These are phyloP conservation scores for Paracanthobrama guichenoti DNA, from an alignment of 2,113 vertebrate species.

Conservation along the genomic window DNA sequence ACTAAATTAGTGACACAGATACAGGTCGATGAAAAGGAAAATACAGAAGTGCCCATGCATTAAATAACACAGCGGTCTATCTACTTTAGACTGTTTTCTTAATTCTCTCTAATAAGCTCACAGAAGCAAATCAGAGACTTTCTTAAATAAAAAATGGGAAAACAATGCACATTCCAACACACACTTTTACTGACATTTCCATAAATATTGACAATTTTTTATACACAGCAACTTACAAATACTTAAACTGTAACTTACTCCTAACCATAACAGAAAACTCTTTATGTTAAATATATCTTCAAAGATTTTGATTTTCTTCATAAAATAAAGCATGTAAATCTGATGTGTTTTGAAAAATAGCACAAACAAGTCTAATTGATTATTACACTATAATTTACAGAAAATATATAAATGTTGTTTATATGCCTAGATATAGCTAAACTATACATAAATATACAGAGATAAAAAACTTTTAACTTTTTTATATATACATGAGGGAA, in stretches of 20 bases:
- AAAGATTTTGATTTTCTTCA: neutral
- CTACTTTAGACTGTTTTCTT: neutral
- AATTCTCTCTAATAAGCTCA: conserved; percentile 33
- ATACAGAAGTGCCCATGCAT: conserved; percentile 36
- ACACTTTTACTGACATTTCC: neutral
- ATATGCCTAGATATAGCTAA: too few relatives aligned
- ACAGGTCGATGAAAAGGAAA: conserved; percentile 31
- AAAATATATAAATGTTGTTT: too few relatives aligned
- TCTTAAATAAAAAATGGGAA: neutral
- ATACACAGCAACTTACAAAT: neutral
- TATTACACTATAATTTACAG: too few relatives aligned
- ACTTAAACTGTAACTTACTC: too few relatives aligned
- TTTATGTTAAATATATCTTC: neutral
- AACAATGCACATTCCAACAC: neutral
- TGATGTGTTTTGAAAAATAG: neutral
- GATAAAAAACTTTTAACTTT: too few relatives aligned
- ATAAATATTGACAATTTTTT: neutral
- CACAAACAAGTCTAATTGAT: too few relatives aligned
- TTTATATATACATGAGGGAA: too few relatives aligned
- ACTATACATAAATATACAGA: too few relatives aligned
- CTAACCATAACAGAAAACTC: too few relatives aligned
- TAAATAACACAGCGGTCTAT: conserved; percentile 37
- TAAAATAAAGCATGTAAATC: neutral
- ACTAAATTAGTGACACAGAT: neutral
- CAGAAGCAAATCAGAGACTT: neutral